Base-by-base conservation (phyloP, 2,888 invertebrate genomes). In the Lathronympha strigana region DNA sequence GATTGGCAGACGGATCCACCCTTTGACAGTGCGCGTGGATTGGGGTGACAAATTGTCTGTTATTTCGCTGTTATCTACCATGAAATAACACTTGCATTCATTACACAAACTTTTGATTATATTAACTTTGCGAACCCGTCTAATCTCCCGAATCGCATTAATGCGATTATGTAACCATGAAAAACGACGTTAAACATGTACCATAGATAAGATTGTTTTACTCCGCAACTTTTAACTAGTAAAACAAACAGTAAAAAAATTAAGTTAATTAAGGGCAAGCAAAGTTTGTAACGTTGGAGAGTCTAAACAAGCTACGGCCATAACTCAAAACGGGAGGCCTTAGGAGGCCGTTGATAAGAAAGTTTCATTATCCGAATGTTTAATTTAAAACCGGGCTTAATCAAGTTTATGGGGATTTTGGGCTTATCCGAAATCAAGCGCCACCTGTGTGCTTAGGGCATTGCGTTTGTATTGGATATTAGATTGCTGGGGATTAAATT, bases 381-480 rank as follows among this genome's bases (percentile, higher is more conserved):
- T 85, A 88, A 90, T 91, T 91, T 90, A 88, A 91, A 91, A 90
- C 87, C 84, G 78, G 82, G 84, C 85, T 88, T 90, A 89, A 90
- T 90, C 87, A 88, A 87, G 82, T 83, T 84, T 83, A 81, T 76
- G 80, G 78, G 64, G 53, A 64, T 60, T 64, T 53, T 64, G 64
- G 71, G 79, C 79, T 81, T 81, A 80, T 80, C 80, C 78, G 73
- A 75, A 82, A 82, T 83, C 83, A 78, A 81, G 78, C 73, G 67
- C 76, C 84, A 90, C 90, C 88, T 90, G 92, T 91, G 88, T 90
- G 83, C 83, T 90, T 89, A 90, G 89, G 86, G 73, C 69, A 76
- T 87, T 87, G 82, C 82, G 80, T 83, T 85, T 79, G 83, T 87
- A 87, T 85, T 79, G 83, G 83, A 78, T 82, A 80, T 81, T 82